Conservation (phyloP, 2,113 vertebrate genomes). For the Limnothrissa miodon region DNA sequence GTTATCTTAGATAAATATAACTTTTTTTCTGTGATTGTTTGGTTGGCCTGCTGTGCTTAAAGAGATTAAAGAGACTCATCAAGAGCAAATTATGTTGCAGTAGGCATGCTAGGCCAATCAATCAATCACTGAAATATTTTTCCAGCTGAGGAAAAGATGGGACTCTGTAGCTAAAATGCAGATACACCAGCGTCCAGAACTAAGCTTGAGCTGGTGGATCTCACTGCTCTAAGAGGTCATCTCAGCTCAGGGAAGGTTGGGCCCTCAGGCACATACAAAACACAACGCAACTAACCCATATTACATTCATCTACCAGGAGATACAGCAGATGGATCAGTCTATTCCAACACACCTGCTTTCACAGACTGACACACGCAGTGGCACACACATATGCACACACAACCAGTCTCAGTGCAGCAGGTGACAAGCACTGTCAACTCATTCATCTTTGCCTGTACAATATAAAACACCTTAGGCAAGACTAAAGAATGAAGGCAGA, state of each 20-base stretch:
- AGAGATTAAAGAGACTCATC: no score
- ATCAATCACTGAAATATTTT: neutral
- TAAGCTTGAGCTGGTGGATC: neutral
- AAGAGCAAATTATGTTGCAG: neutral
- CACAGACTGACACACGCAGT: neutral
- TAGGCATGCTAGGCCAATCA: neutral
- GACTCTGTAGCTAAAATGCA: neutral
- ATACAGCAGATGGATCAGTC: neutral
- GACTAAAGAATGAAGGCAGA: neutral
- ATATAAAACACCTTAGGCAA: neutral
- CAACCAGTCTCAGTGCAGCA: neutral
- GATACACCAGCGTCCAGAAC: neutral
- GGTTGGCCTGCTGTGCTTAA: neutral
- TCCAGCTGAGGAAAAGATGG: neutral
- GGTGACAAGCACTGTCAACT: neutral
- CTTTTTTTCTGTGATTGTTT: neutral
- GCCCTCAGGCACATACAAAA: neutral
- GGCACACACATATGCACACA: no score
- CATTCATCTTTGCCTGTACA: neutral
- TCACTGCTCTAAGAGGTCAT: neutral
- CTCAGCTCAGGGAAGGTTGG: neutral
- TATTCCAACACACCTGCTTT: constrained; percentile 6
- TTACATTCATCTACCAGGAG: neutral
- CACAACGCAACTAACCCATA: constrained; percentile 32
- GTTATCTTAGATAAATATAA: neutral